A percentile compares a stretch with the other conserved stretches of the same genome.
phyloP scores from a whole-genome alignment of 30 jellyfish, hydroid and myxozoan genomes.

The Pelagia noctiluca region DNA sequence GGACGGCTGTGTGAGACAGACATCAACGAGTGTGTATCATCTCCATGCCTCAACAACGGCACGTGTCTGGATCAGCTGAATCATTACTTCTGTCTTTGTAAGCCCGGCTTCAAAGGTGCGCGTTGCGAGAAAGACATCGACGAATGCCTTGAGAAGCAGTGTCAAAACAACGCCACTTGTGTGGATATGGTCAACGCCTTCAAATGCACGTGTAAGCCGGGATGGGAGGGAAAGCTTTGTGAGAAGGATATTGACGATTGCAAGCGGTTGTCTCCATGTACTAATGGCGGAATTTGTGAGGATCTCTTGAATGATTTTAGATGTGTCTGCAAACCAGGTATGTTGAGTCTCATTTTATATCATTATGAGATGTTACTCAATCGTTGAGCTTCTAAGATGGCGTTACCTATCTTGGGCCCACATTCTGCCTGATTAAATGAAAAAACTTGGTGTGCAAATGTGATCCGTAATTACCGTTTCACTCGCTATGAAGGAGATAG shows the following conservation, averaged over 20 bases:
- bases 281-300: slow-evolving; percentile 75
- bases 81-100: slow-evolving; percentile 65
- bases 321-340: slow-evolving; percentile 86
- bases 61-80: slow-evolving; percentile 71
- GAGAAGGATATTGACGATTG: slow-evolving; percentile 85
- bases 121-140: slow-evolving; percentile 81
- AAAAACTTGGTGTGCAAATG: no score
- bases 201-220: slow-evolving; percentile 82
- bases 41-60: slow-evolving; percentile 85
- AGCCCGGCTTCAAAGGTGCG: slow-evolving; percentile 59
- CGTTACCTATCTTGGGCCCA: no score
- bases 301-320: slow-evolving; percentile 76
- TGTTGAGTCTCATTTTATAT: background rate
- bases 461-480: no score
- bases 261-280: slow-evolving; percentile 76
- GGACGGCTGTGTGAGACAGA: slow-evolving; percentile 79
- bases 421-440: no score
- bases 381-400: no score
- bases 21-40: slow-evolving; percentile 78
- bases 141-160: slow-evolving; percentile 82
- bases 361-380: background rate
- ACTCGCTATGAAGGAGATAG: no score
- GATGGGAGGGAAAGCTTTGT: slow-evolving; percentile 80
- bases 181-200: slow-evolving; percentile 69
- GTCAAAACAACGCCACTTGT: slow-evolving; percentile 85